Base-by-base conservation (phyloP, 2,888 invertebrate genomes). In the Scelioninae gen. 1 region DNA sequence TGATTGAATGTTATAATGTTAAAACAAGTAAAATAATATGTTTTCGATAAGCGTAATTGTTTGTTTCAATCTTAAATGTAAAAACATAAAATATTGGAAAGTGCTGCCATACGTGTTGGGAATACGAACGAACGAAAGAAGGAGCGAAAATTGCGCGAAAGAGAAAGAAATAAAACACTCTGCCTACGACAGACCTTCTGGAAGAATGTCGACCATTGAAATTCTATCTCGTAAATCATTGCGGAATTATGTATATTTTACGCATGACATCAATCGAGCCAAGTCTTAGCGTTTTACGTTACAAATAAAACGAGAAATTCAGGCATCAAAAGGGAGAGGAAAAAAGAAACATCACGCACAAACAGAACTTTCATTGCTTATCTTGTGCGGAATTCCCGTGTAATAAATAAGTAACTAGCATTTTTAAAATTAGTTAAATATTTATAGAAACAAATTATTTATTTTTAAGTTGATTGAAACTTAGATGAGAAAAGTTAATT, bases 221-320 rank as follows among this genome's bases (percentile, higher is more conserved):
- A 63, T 63, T 63, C 32, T 34, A 63, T 63, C 62, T 63, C 62
- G 47, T 63, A 63, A 63, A 63, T 63, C 62, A 63, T 32, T 63
- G 32, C 31, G 34, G 49, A 47, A 49, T 63, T 63, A 63, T 63
- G 49, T 49, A 63, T 63, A 63, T 63, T 63, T 63, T 49, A 49
- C 49, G 34, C 63, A 47, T 49, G 63, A 63, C 63, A 63, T 63
- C 63, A 63, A 63, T 49, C 43, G 32, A 16, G 32, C 11, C 15
- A 40, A 32, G 32, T 62, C 1, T 5, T 1, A 62, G 10, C 51
- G 51, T 55, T 55, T 55, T 13, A 34, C 16, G 38, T 56, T 56
- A 56, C 56, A 56, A 56, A 38, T 56, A 56, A 56, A 56, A 56
- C 38, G 56, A 56, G 56, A 34, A 38, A 15, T 34, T 15, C 16